Base-by-base conservation (phyloP, 2,888 invertebrate genomes). In the Harmothoe impar region DNA sequence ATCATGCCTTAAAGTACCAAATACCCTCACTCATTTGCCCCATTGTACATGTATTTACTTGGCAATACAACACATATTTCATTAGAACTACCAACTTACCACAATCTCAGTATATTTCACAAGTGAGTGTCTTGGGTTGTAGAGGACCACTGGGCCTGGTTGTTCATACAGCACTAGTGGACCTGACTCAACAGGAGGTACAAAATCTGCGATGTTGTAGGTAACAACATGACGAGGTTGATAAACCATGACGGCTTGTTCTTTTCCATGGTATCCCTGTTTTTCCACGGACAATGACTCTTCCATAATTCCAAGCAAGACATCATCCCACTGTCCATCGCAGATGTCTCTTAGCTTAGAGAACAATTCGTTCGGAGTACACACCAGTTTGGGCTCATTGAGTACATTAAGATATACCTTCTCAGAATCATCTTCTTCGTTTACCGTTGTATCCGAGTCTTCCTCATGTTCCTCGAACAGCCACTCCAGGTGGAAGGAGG, bases 261-360 rank as follows among this genome's bases (percentile, higher is more conserved):
- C 77, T n/a, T n/a, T n/a, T 25, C 25, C 29, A 23, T 62, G 5
- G n/a, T 1, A 7, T 77, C 10, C 31, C 77, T 77, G 77, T 1
- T 29, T 77, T 5, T 62, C 23, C 20, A 77, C 31, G 81, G 81
- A 12, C 29, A 15, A n/a, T 62, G 72, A 25, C 72, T 29, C 5
- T 1, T 81, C 81, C 20, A 43, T 25, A 0, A 35, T 35, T 25
- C 35, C 81, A 33, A 35, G 0, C 5, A 81, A 81, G 23, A 81
- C 43, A 0, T 81, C 81, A 81, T 81, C 81, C 81, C 81, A 81
- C 81, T 81, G 81, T 12, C 81, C 33, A n/a, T 35, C 81, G 20
- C 81, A 81, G 43, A 81, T 81, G 35, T 81, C 81, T 15, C 25
- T 33, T 0, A 81, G 25, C 7, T 10, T 3, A 17, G 1, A 0